Evolutionary conservation across 2,888 invertebrate species (phyloP), one percentile per base, ranked within the genome.

Genomic region (Pandemis corylana): DNA sequence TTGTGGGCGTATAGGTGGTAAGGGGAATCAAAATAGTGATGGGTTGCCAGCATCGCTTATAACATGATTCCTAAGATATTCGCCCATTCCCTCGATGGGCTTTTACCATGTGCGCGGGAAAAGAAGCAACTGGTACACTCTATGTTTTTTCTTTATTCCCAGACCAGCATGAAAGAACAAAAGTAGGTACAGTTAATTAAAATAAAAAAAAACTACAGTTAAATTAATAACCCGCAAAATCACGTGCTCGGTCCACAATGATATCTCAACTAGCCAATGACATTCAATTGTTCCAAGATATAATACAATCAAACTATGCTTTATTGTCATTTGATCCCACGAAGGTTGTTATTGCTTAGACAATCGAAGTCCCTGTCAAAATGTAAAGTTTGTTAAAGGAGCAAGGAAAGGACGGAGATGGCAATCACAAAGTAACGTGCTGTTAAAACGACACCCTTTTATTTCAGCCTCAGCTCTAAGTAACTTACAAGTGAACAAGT

Each of bases 221-320:
- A 28, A 59, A 12, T 12, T 59, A 67, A 66, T 71, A 61, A 59
- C 53, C 12, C 10, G 28, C 59, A 7, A 2, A 46, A 64, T 64
- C 64, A 20, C 7, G 28, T 20, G 46, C 20, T 15, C n/a, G 20
- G 12, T 9, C 59, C n/a, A 65, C 65, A 65, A 65, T 65, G 65
- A 65, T 65, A 65, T 65, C 65, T 65, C 65, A 65, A 65, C 65
- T 65, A 49, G 65, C 65, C 28, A 65, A 51, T 65, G 65, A 65
- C 65, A 65, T 65, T 65, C 65, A 65, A 65, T 65, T 65, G 65
- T 65, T 65, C 4, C 28, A 9, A 28, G 20, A 36, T 49, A 65
- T 28, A 65, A 65, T 20, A 28, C 28, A 46, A 49, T 49, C 46
- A 49, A 65, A 49, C 49, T 65, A 49, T 65, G 65, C 44, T 46